Base-by-base conservation (phyloP, 2,797 vertebrate species). In the Poeciliopsis paucimaculata region DNA sequence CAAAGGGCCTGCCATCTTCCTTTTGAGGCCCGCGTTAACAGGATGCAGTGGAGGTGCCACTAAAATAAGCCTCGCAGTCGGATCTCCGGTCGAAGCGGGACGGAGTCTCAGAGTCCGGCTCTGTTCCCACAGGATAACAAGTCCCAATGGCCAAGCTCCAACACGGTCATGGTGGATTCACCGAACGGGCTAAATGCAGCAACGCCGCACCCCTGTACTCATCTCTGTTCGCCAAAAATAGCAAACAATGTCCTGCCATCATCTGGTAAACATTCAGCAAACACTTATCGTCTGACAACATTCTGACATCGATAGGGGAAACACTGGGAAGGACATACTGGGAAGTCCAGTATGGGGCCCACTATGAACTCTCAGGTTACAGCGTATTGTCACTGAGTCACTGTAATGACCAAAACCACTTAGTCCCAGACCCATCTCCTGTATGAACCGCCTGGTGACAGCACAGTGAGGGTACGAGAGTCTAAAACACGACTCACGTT, bases 51-150 rank as follows among this genome's bases (percentile, higher is more conserved):
- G 87, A 93, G 89, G 92, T 91, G 91, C 84, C 88, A 92, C 91
- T 90, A 93, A 93, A 95, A 94, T 93, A 95, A 94, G 83, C 82
- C 4, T 47, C 46, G 86, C 90, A 92, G 92, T 91, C 88, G 89
- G 94, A 95, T 93, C 92, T 95, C 89, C 84, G 90, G 89, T 43
- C 76, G 20, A 79, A 83, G 43, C 15, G 79, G 77, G 91, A 89
- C 55, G 91, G 90, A 92, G 87, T 51, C 88, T 55, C 36, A 68
- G 80, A 80, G 86, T 88, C 90, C 80, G 84, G 89, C 89, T 91
- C 89, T 91, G 86, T 88, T 92, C 93, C 90, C 88, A 96, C 92
- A 94, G 93, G 95, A 96, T 93, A 92, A 93, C 86, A 88, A 87
- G 13, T 18, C 45, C 6, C 64, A 20, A 36, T 53, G 74, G 82